Evolutionary conservation across 2,888 invertebrate genomes (phyloP), one percentile per base, ranked within the genome.

Genomic region (Cephalotes varians): DNA sequence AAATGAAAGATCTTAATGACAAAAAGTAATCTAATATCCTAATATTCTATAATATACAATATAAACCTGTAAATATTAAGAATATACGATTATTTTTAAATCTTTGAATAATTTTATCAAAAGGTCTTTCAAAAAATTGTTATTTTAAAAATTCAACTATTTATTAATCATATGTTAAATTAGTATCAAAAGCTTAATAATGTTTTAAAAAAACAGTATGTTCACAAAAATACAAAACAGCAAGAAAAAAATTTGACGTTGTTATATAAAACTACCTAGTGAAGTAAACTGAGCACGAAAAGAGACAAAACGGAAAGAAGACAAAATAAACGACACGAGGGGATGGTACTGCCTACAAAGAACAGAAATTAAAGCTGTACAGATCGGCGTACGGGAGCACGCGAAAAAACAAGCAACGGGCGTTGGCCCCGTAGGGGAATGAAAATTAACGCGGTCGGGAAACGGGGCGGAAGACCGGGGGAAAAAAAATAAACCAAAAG

Each of bases 401-500:
- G 56, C 56, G 37, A 54, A 34, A 58, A 77, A 77, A 31, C 71
- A 69, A 69, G 25, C 71, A 71, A 56, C 69, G 54, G 15, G 12
- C 31, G 54, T 69, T 44, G 54, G 12, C 12, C 7, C 44, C 9
- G 25, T 15, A 49, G 49, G 44, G 21, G 21, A 69, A 71, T 71
- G 56, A 34, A 69, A 79, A 79, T 79, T 58, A 58, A 79, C 56
- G 51, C 34, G 56, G 34, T 34, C 56, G 44, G 71, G 71, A 71
- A 79, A 77, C 44, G 18, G 40, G 69, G 49, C 25, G 54, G n/a
- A 49, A 49, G 56, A 31, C 44, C 71, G 21, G 56, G 34, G 1
- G 4, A 47, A 47, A 44, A 18, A 69, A 71, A 58, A 58, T 79
- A 58, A 77, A 79, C 31, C 9, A 67, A 44, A 25, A 56, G 56